Evolutionary conservation across 2,113 vertebrate species (phyloP).

Genomic region (Eubucco bourcierii): DNA sequence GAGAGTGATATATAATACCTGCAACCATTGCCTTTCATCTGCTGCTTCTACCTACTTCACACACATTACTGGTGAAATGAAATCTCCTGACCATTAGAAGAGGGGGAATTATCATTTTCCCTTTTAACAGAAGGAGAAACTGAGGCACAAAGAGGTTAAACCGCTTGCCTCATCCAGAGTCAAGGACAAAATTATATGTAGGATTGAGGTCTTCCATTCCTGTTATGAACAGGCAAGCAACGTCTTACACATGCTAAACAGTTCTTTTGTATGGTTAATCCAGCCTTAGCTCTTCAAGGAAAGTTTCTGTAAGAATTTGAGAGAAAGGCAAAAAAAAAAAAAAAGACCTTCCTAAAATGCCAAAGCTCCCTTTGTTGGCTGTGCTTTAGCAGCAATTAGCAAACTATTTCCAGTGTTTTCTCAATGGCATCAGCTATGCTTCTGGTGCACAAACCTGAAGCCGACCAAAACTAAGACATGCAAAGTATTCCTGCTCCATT

Average conservation of each 20-base stretch:
- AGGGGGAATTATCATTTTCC: not conserved
- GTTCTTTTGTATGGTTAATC: not conserved
- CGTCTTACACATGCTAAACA: not conserved
- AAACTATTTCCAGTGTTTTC: not conserved
- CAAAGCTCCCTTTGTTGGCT: not conserved
- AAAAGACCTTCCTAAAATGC: not conserved
- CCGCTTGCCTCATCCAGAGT: not conserved
- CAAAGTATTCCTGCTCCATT: constrained; percentile 59
- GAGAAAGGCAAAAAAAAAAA: not conserved
- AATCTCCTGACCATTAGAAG: not conserved
- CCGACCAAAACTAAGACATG: constrained; percentile 55
- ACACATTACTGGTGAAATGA: not conserved
- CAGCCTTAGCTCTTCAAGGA: not conserved
- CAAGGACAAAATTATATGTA: not conserved
- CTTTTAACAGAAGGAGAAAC: constrained; percentile 16
- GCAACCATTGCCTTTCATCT: not conserved
- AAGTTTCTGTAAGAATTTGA: not conserved
- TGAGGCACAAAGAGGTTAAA: constrained; percentile 18
- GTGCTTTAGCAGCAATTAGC: not conserved
- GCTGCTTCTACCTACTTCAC: not conserved
- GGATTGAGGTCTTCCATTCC: not conserved
- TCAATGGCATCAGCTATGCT: not conserved
- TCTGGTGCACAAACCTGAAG: not conserved
- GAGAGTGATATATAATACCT: constrained; percentile 25
- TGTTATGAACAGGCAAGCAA: not conserved